These are phyloP conservation scores for Adrianichthys oophorus DNA, from an alignment of 2,797 vertebrate species.

Conservation along the genomic window DNA sequence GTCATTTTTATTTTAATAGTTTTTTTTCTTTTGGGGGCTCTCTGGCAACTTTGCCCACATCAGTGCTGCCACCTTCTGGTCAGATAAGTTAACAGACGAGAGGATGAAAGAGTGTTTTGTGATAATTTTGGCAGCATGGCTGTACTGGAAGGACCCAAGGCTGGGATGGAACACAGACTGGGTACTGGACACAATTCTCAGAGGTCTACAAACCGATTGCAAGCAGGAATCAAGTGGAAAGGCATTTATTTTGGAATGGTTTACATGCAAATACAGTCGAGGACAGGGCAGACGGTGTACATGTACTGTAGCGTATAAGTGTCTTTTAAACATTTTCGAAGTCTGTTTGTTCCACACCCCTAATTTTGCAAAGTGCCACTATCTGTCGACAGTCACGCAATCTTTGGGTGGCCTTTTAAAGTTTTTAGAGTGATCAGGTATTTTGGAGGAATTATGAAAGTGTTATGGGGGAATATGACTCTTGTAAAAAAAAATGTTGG, in stretches of 20 bases:
- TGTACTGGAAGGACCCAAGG: conserved; percentile 16
- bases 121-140: conserved; percentile 14
- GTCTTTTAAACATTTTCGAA: conserved; percentile 18
- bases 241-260: conserved; percentile 21
- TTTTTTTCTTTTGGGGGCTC: neutral
- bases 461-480: conserved; percentile 40
- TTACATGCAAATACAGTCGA: conserved; percentile 21
- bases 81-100: conserved; percentile 20
- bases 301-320: conserved; percentile 36
- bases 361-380: conserved; percentile 29
- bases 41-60: conserved; percentile 1
- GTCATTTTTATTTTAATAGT: neutral
- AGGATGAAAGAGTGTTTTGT: conserved; percentile 19
- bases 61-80: conserved; percentile 45
- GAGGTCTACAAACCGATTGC: neutral
- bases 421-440: conserved; percentile 31
- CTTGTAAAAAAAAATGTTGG: neutral
- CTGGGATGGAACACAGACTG: conserved; percentile 12
- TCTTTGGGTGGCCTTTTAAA: conserved; percentile 22
- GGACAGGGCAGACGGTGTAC: conserved; percentile 21
- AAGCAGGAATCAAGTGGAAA: conserved; percentile 16
- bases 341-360: conserved; percentile 10
- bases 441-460: conserved; percentile 35
- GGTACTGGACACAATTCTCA: conserved; percentile 29
- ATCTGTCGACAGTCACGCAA: conserved; percentile 23